A percentile compares a stretch with the other conserved stretches of the same genome.
These are phyloP conservation scores for Vanacampus margaritifer DNA, from an alignment of 2,113 vertebrate genomes.

Conservation along the genomic window DNA sequence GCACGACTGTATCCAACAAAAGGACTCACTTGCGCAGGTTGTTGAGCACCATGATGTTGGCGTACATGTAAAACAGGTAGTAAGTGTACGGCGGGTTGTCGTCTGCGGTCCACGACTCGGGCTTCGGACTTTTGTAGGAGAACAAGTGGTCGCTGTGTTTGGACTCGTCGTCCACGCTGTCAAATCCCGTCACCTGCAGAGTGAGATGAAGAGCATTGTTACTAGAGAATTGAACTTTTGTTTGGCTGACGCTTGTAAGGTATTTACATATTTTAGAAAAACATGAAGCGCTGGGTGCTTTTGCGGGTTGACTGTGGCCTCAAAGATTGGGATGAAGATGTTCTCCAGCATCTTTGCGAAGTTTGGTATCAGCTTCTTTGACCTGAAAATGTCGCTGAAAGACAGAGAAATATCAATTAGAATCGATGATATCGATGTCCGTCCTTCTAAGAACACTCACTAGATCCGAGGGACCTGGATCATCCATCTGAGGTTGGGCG, in stretches of 20 bases:
- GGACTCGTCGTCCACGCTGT: conserved; percentile 98
- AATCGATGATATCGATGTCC: too few species aligned
- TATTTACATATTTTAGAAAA: conserved; percentile 94
- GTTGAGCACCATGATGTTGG: conserved; percentile 98
- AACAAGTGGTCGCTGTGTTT: conserved; percentile 98
- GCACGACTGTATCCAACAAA: neutral
- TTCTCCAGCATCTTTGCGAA: conserved; percentile 96
- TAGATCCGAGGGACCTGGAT: conserved; percentile 97
- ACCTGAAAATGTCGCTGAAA: conserved; percentile 92
- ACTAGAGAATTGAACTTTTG: neutral
- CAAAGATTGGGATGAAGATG: conserved; percentile 91
- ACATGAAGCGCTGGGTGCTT: conserved; percentile 85
- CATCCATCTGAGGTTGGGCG: conserved; percentile 95
- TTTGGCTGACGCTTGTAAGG: neutral
- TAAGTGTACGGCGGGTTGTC: conserved; percentile 96
- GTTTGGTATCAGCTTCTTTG: conserved; percentile 84
- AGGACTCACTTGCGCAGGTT: conserved; percentile 88
- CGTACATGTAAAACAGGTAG: conserved; percentile 97
- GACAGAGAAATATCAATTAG: conserved; percentile 26
- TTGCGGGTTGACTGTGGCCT: conserved; percentile 91
- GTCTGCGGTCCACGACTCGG: conserved; percentile 84
- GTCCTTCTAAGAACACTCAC: conserved; percentile 82
- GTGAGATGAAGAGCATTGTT: neutral
- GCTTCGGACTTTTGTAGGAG: conserved; percentile 90
- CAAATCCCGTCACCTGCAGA: conserved; percentile 90